A percentile compares a stretch with the other conserved stretches of the same genome.
phyloP scores from a whole-genome alignment of 2,888 invertebrate species.

The Lithophane ornitopus region DNA sequence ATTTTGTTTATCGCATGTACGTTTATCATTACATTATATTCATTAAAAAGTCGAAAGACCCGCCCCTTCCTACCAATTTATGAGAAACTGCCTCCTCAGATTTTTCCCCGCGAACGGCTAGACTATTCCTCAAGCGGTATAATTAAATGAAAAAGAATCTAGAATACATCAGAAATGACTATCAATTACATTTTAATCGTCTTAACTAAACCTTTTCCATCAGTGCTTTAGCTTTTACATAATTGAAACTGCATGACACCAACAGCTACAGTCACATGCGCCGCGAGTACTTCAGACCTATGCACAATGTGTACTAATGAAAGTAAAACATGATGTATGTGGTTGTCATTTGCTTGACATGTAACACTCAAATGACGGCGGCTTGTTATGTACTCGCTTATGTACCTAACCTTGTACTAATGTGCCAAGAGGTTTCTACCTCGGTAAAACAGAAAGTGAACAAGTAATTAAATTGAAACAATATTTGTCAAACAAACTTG shows the following conservation, averaged over 20 bases:
- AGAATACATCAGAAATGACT: neutral
- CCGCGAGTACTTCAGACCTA: neutral
- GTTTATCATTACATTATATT: slow-evolving; percentile 4
- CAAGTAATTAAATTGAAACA: slow-evolving; percentile 64
- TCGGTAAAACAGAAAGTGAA: slow-evolving; percentile 54
- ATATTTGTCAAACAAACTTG: slow-evolving; percentile 53
- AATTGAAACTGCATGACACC: neutral
- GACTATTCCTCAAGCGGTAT: neutral
- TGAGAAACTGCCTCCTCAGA: neutral
- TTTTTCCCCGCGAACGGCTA: neutral
- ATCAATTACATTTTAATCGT: neutral
- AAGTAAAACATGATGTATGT: slow-evolving; percentile 34
- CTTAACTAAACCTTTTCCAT: neutral
- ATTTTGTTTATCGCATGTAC: neutral
- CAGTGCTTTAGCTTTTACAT: neutral
- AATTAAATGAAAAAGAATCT: neutral
- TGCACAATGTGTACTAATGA: slow-evolving; percentile 44
- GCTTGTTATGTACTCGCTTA: slow-evolving; percentile 19
- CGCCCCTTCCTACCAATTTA: neutral
- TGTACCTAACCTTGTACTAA: slow-evolving; percentile 30
- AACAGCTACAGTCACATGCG: too few relatives aligned
- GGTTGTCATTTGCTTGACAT: slow-evolving; percentile 45
- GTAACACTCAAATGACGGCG: slow-evolving; percentile 27
- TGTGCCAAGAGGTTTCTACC: slow-evolving; percentile 26
- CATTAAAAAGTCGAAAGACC: neutral